A percentile compares a stretch with the other conserved stretches of the same genome.
These are phyloP conservation scores for Tetrapedia diversipes DNA, from an alignment of 2,888 invertebrate species.

Conservation along the genomic window DNA sequence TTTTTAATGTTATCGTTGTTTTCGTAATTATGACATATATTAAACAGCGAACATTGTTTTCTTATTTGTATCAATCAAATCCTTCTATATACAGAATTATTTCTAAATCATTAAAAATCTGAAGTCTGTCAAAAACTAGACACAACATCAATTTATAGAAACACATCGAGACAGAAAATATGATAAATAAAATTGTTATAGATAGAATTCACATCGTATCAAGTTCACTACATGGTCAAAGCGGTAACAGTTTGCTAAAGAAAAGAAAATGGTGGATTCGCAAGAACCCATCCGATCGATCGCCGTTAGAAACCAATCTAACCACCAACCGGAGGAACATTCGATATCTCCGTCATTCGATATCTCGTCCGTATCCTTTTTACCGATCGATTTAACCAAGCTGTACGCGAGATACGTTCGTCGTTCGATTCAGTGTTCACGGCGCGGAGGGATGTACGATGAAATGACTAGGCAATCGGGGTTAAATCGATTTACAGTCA, in stretches of 20 bases:
- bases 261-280: constrained; percentile 23
- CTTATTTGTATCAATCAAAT: too few species aligned
- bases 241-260: not conserved
- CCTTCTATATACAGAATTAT: too few species aligned
- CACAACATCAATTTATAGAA: not conserved
- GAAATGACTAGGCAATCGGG: constrained; percentile 49
- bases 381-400: constrained; percentile 72
- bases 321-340: constrained; percentile 55
- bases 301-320: constrained; percentile 37
- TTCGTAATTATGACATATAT: too few species aligned
- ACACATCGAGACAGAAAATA: not conserved
- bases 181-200: constrained; percentile 8
- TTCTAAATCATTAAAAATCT: too few species aligned
- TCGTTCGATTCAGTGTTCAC: constrained; percentile 22
- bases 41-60: too few species aligned
- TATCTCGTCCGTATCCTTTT: constrained; percentile 67
- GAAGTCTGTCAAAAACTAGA: too few species aligned
- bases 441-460: constrained; percentile 24
- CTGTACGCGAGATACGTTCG: constrained; percentile 45
- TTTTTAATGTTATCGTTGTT: too few species aligned
- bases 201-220: too few species aligned
- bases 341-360: constrained; percentile 67
- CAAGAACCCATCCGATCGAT: constrained; percentile 26
- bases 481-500: constrained; percentile 64
- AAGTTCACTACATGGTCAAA: too few species aligned